A percentile compares a stretch with the other conserved stretches of the same genome.
These are phyloP conservation scores for Lophura swinhoii DNA, from an alignment of 2,797 vertebrate genomes.

Conservation along the genomic window DNA sequence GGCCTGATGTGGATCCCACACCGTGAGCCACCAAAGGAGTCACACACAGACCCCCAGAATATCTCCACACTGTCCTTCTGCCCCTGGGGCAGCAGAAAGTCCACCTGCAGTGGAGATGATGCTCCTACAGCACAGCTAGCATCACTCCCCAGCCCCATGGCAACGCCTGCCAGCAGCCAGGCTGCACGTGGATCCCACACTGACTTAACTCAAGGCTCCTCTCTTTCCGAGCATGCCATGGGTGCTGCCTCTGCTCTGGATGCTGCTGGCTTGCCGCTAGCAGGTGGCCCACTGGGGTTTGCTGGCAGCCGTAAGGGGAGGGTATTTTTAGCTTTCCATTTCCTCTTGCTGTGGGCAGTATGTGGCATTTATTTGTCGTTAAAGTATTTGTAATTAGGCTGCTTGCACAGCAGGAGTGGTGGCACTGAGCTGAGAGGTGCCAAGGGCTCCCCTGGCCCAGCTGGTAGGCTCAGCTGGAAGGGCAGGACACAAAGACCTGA, in stretches of 20 bases:
- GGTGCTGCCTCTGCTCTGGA: not conserved
- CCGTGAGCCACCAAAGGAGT: not conserved
- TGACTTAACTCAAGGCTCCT: not conserved
- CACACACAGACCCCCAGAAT: not conserved
- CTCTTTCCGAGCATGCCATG: rapidly evolving
- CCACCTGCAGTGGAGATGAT: not conserved
- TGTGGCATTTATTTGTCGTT: conserved; percentile 27
- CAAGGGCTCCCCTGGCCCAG: not conserved
- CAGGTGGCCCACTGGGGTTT: conserved; percentile 28
- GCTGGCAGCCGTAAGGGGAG: conserved; percentile 13
- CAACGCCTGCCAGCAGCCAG: rapidly evolving
- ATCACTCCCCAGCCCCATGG: not conserved
- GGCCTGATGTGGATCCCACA: not conserved
- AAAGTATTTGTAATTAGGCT: not conserved
- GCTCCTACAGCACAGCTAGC: rapidly evolving
- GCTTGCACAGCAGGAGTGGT: not conserved
- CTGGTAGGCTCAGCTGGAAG: not conserved
- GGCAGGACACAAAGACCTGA: not conserved
- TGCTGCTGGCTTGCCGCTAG: not conserved
- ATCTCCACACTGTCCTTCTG: not conserved
- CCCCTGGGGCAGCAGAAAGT: too few species aligned
- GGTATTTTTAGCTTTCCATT: conserved; percentile 55
- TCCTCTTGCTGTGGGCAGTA: conserved; percentile 25
- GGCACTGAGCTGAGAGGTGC: not conserved
- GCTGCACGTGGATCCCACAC: rapidly evolving